These are phyloP conservation scores for Callosobruchus maculatus DNA, from an alignment of 2,888 invertebrate species.

Conservation along the genomic window DNA sequence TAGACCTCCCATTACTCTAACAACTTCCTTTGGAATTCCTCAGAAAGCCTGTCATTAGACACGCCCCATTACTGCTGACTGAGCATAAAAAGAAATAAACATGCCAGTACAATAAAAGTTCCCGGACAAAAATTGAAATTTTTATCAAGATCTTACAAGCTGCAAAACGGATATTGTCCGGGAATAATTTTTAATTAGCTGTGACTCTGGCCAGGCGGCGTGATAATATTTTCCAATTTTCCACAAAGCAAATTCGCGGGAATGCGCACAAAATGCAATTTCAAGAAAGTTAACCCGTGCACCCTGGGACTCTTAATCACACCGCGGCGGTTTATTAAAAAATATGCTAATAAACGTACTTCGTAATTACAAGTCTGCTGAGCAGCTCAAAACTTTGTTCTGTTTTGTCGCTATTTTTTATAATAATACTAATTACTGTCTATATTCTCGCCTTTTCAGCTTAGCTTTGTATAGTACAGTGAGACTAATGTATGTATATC, in stretches of 20 bases:
- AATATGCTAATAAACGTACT: constrained; percentile 26
- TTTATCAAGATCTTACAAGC: neutral
- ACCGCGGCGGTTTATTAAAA: constrained; percentile 24
- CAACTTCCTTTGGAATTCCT: neutral
- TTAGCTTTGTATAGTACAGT: neutral
- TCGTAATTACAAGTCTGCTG: constrained; percentile 5
- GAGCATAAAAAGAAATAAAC: neutral
- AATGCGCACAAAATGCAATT: constrained; percentile 24
- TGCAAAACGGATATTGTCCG: constrained; percentile 10
- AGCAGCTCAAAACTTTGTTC: neutral
- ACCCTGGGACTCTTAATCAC: constrained; percentile 16
- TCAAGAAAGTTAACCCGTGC: constrained; percentile 14
- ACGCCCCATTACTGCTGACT: neutral
- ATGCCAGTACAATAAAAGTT: neutral
- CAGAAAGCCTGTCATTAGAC: neutral
- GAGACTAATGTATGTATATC: too few species aligned
- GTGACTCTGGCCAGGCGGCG: neutral
- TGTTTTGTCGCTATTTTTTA: neutral
- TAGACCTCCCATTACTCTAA: neutral
- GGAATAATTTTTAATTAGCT: constrained; percentile 23
- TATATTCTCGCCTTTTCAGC: neutral
- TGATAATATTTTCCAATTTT: constrained; percentile 27
- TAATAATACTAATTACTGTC: neutral
- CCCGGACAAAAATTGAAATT: neutral
- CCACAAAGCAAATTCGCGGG: constrained; percentile 24